These are phyloP conservation scores for Geotrupes spiniger DNA, from an alignment of 2,888 invertebrate genomes.

Conservation along the genomic window DNA sequence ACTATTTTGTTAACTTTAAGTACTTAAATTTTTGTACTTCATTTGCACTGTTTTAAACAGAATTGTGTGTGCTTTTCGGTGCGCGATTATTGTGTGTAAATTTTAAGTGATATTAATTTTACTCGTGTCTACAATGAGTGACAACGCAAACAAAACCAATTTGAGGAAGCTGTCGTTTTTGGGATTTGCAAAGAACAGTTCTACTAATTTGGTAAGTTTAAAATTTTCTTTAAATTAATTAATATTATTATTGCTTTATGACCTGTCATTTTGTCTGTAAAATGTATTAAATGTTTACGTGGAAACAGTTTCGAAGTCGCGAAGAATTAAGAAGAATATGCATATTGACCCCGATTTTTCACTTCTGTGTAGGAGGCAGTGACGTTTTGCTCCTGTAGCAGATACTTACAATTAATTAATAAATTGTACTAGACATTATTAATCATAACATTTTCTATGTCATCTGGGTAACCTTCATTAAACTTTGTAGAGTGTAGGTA, in stretches of 20 bases:
- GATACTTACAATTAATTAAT: too few species aligned
- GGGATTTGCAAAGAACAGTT: slow-evolving; percentile 55
- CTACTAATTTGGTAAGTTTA: slow-evolving; percentile 23
- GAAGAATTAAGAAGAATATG: neutral
- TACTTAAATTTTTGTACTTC: slow-evolving; percentile 5
- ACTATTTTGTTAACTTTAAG: neutral
- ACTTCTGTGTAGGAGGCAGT: too few species aligned
- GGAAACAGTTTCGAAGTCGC: too few species aligned
- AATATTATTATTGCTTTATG: slow-evolving; percentile 2
- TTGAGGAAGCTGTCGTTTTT: slow-evolving; percentile 72
- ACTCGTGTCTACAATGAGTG: slow-evolving; percentile 32
- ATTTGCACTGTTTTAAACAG: slow-evolving; percentile 2
- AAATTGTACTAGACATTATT: too few species aligned
- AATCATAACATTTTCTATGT: too few species aligned
- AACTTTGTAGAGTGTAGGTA: too few species aligned
- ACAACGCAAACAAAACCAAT: slow-evolving; percentile 52
- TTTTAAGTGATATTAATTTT: neutral
- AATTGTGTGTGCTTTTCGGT: neutral
- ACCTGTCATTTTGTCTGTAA: too few species aligned
- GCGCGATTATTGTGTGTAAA: slow-evolving; percentile 1
- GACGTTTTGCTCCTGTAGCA: too few species aligned
- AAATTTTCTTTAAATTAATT: slow-evolving; percentile 3
- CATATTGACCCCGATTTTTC: neutral
- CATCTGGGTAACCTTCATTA: too few species aligned
- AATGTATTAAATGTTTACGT: too few species aligned